phyloP scores from a whole-genome alignment of 2,113 vertebrate genomes.

The Indri indri region DNA sequence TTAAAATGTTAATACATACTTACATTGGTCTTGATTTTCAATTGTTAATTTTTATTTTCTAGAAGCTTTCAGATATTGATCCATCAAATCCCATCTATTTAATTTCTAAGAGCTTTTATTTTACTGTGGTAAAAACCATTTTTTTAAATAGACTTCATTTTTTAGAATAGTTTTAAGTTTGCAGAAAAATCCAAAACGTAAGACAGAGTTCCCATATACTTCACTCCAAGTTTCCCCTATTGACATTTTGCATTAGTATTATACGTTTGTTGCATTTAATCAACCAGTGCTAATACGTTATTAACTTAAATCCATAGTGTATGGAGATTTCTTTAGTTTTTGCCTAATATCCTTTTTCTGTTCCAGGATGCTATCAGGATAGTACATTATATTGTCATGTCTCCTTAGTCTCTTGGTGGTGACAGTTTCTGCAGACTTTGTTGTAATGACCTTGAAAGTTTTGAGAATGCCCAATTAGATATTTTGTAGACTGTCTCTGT shows the following conservation, averaged over 20 bases:
- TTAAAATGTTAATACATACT: neutral
- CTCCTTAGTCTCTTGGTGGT: neutral
- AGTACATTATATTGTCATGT: neutral
- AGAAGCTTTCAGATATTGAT: neutral
- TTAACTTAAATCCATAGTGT: neutral
- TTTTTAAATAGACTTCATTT: neutral
- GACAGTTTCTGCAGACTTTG: neutral
- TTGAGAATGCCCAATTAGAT: neutral
- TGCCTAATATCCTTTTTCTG: neutral
- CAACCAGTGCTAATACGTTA: neutral
- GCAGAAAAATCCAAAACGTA: neutral
- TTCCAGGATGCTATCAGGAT: neutral
- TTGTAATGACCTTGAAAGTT: neutral
- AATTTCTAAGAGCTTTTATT: conserved; percentile 23
- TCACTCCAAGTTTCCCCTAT: neutral
- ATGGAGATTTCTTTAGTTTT: neutral
- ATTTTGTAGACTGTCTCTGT: neutral
- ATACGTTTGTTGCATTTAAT: neutral
- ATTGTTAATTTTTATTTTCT: neutral
- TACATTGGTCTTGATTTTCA: neutral
- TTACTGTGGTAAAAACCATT: neutral
- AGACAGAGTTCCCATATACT: neutral
- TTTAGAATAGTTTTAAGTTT: conserved; percentile 11
- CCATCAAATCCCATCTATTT: neutral
- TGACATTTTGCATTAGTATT: neutral